Conservation (phyloP, 2,888 invertebrate genomes). For the Polydrusus tereticollis region DNA sequence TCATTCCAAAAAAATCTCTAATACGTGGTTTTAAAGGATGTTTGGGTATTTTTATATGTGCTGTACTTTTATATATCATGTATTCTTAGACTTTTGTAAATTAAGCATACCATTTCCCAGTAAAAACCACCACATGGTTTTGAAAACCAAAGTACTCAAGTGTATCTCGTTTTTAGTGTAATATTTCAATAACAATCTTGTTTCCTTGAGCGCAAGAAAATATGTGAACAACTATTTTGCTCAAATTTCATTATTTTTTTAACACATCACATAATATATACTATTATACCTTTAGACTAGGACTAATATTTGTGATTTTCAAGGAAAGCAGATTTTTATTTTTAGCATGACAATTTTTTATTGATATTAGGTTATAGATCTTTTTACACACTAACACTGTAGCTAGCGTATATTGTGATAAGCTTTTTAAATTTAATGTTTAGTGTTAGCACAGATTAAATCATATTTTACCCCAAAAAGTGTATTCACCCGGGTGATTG, state of each 20-base stretch:
- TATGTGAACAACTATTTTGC: constrained; percentile 35
- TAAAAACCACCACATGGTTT: constrained; percentile 50
- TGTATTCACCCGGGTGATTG: too few species aligned
- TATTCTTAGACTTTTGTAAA: constrained; percentile 50
- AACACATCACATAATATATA: constrained; percentile 10
- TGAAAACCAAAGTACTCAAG: constrained; percentile 57
- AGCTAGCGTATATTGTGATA: neutral
- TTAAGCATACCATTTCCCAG: constrained; percentile 34
- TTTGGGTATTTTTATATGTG: constrained; percentile 62
- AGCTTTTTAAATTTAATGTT: neutral
- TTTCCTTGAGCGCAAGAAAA: constrained; percentile 35
- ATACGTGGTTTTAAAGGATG: constrained; percentile 49
- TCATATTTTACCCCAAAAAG: neutral
- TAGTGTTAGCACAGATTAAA: constrained; percentile 10
- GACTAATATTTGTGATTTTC: constrained; percentile 32
- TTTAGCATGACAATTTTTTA: constrained; percentile 27
- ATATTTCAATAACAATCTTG: constrained; percentile 29
- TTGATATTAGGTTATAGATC: constrained; percentile 22
- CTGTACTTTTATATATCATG: constrained; percentile 54
- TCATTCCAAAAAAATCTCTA: constrained; percentile 57
- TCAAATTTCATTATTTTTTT: constrained; percentile 42
- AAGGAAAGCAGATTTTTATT: constrained; percentile 31
- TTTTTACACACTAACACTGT: constrained; percentile 39
- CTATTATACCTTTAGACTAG: constrained; percentile 15
- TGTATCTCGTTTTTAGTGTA: constrained; percentile 49